Evolutionary conservation across 53 echinoderm and acorn worm genomes (phyloP), one percentile per base, ranked within the genome.

Genomic region (Temnopleurus reevesii): DNA sequence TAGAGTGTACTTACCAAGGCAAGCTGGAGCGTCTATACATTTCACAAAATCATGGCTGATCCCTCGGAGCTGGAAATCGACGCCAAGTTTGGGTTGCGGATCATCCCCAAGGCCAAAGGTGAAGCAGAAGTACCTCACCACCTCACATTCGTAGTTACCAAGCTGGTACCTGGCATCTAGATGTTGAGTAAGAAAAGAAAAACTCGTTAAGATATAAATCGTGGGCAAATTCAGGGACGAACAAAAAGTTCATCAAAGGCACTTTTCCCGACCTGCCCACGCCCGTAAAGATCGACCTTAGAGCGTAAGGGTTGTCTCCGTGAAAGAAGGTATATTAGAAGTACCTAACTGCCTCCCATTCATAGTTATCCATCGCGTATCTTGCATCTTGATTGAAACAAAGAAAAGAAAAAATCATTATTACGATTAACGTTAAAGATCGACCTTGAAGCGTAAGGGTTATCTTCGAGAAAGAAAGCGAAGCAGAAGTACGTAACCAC

Each of bases 81-180:
- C 21, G n/a, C 86, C 86, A 19, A 34, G 8, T 26, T 60, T 28
- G 3, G 86, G 86, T n/a, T 36, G 58, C 0, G 86, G 86, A 4
- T 59, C 15, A 17, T 85, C 86, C 4, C 86, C 86, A 2, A 24
- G 44, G 13, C 38, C 59, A 5, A 85, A 59, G 1, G 59, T 7
- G 59, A 85, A 59, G 25, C 86, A 85, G 30, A 85, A 85, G 61
- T 57, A 85, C 17, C 46, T 25, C 60, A 61, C 43, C 28, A 21
- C 8, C 27, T 85, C 44, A 26, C 86, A 85, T 4, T 85, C 61
- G 46, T 85, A 85, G 34, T 44, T 60, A 26, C 24, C 45, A 2
- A 85, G 86, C 45, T 79, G 5, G 23, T 49, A 79, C 47, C 79
- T 26, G 4, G 49, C 79, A 29, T 18, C 79, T 79, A 18, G 26